Conservation (phyloP, 2,888 invertebrate genomes). For the Mylabris sibirica region DNA sequence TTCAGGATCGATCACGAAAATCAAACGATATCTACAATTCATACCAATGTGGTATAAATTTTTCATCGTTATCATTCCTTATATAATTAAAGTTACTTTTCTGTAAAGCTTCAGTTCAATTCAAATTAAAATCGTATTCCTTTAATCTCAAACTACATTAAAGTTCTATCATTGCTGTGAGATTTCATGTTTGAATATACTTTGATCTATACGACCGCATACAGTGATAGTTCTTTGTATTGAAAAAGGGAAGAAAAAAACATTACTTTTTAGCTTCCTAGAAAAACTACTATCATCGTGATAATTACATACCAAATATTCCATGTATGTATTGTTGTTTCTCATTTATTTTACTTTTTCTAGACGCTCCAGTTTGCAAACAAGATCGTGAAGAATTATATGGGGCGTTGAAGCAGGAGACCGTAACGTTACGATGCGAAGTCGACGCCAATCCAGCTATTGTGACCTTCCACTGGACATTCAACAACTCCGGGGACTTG, state of each 20-base stretch:
- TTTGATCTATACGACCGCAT: neutral
- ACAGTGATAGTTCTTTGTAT: neutral
- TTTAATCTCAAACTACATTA: slow-evolving; percentile 11
- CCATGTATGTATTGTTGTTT: neutral
- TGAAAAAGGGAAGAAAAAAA: neutral
- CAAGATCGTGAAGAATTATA: slow-evolving; percentile 82
- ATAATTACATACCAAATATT: neutral
- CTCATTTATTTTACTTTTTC: slow-evolving; percentile 23
- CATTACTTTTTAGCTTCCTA: neutral
- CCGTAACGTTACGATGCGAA: slow-evolving; percentile 83
- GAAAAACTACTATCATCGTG: neutral
- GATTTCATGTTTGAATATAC: neutral
- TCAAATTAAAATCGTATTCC: slow-evolving; percentile 8
- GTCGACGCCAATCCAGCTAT: slow-evolving; percentile 90
- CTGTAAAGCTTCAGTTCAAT: neutral
- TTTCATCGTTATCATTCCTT: neutral
- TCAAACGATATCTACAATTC: no score
- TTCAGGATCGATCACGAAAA: no score
- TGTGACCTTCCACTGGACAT: slow-evolving; percentile 89
- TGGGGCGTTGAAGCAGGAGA: slow-evolving; percentile 88
- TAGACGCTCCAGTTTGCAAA: slow-evolving; percentile 80
- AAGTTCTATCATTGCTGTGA: neutral
- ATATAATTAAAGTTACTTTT: neutral
- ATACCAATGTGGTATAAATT: neutral
- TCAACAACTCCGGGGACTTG: slow-evolving; percentile 90